phyloP scores from a whole-genome alignment of 2,797 vertebrate genomes.

The Melanotaenia parkinsoni region DNA sequence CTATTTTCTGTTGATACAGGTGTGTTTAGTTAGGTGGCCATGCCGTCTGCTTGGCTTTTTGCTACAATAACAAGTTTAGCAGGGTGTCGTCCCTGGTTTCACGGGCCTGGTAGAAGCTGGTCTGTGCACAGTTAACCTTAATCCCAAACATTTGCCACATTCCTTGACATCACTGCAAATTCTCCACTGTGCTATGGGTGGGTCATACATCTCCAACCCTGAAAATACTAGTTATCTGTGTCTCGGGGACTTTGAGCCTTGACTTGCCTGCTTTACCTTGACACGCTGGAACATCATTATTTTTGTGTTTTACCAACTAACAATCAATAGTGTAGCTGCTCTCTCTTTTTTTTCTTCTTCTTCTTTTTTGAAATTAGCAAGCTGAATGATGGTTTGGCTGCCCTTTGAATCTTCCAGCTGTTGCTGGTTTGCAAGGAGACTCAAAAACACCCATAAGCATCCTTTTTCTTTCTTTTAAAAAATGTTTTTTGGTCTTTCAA shows the following conservation, averaged over 20 bases:
- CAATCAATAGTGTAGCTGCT: too few species aligned
- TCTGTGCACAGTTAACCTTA: constrained; percentile 1
- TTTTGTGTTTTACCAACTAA: neutral
- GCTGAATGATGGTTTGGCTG: too few species aligned
- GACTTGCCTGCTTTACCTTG: neutral
- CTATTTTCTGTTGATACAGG: neutral
- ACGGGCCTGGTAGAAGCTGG: neutral
- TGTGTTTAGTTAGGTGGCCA: neutral
- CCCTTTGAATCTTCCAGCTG: too few species aligned
- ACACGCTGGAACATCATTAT: neutral
- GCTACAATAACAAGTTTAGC: neutral
- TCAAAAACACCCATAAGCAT: too few species aligned
- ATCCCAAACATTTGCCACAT: neutral
- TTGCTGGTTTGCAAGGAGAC: too few species aligned
- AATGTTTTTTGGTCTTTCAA: neutral
- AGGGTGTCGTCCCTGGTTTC: neutral
- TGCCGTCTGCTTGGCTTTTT: neutral
- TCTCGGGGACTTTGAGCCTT: neutral
- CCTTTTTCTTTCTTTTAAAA: too few species aligned
- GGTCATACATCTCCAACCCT: neutral
- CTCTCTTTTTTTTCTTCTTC: too few species aligned
- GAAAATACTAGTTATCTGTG: neutral
- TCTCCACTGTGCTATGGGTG: neutral
- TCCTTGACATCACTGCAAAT: neutral
- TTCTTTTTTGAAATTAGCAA: too few species aligned